These are phyloP conservation scores for Eupristina koningsbergeri DNA, from an alignment of 1,140 invertebrate species.

Conservation along the genomic window DNA sequence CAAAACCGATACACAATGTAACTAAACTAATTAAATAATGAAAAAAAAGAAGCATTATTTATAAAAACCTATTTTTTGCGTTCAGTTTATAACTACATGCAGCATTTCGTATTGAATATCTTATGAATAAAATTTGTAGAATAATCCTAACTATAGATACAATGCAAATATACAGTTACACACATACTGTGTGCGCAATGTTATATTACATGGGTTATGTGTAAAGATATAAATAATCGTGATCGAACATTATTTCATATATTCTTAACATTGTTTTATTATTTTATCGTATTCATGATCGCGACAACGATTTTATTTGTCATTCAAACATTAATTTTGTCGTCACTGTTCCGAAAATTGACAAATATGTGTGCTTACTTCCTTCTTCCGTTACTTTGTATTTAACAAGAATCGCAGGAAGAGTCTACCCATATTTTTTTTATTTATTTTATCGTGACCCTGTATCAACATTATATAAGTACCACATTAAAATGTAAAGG, in stretches of 20 bases:
- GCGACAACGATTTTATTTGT: not conserved
- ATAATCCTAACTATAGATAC: not conserved
- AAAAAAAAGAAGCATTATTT: slow-evolving; percentile 4
- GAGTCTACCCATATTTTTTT: not conserved
- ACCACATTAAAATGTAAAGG: not conserved
- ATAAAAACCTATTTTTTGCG: not conserved
- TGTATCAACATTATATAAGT: not conserved
- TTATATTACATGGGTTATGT: not conserved
- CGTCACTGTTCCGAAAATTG: slow-evolving; percentile 17
- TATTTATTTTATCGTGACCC: not conserved
- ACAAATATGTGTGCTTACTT: not conserved
- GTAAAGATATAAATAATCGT: not conserved
- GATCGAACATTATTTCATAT: slow-evolving; percentile 3
- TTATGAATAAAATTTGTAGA: not conserved
- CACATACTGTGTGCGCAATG: not conserved
- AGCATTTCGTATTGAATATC: not conserved
- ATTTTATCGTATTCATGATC: not conserved
- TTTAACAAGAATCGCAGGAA: not conserved
- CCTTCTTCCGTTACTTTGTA: not conserved
- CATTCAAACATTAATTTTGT: slow-evolving; percentile 5
- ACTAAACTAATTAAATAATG: slow-evolving; percentile 7
- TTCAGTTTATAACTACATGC: not conserved
- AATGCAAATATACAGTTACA: not conserved
- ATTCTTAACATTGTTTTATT: slow-evolving; percentile 1
- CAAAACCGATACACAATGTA: not conserved